Percentiles rank a stretch among this genome's conserved stretches.
phyloP scores from a whole-genome alignment of 2,113 vertebrate species.

The Bufo bufo region DNA sequence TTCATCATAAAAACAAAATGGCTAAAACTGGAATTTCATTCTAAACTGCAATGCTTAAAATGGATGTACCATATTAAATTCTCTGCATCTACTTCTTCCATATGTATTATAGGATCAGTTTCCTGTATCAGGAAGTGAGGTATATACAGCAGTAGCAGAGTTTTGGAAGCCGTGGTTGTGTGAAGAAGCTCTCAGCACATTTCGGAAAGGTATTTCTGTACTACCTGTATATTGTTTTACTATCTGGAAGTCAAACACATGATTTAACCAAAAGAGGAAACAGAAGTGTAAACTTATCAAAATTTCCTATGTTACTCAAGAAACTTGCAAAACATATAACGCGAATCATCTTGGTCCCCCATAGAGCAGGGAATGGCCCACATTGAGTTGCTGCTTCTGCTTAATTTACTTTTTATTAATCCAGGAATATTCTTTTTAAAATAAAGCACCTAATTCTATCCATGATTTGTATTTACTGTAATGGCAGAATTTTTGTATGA shows the following conservation, averaged over 20 bases:
- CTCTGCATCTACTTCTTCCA: neutral
- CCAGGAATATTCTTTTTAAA: no score
- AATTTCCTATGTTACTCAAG: neutral
- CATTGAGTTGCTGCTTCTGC: neutral
- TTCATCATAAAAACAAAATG: no score
- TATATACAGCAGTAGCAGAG: slow-evolving; percentile 84
- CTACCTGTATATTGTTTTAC: neutral
- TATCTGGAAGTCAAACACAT: neutral
- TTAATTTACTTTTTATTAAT: neutral
- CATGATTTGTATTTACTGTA: no score
- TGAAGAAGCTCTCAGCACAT: slow-evolving; percentile 79
- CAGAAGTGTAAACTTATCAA: neutral
- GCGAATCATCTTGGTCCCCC: no score
- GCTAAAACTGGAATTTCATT: no score
- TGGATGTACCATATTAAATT: neutral
- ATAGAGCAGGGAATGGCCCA: neutral
- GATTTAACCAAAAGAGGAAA: neutral
- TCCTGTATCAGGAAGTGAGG: slow-evolving; percentile 74
- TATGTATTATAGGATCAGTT: slow-evolving; percentile 84
- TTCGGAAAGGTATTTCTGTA: slow-evolving; percentile 80
- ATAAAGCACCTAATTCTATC: no score
- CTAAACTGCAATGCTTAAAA: neutral
- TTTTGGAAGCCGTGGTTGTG: slow-evolving; percentile 90
- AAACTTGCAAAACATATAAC: neutral
- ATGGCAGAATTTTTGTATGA: no score